Conservation (phyloP, 92 coral and sea anemone species). For the Ricordea florida region DNA sequence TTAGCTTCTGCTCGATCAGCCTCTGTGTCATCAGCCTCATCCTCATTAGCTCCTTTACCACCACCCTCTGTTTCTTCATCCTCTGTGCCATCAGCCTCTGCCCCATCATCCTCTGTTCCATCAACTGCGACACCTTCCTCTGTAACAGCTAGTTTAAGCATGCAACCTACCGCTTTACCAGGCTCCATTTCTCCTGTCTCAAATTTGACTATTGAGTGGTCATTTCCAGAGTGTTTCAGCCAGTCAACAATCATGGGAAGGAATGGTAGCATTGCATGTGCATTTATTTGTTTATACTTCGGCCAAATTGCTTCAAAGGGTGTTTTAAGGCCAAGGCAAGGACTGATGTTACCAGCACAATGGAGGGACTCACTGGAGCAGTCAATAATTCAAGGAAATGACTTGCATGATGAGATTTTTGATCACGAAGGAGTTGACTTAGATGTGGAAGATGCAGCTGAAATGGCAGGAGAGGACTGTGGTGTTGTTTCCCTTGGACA, state of each 20-base stretch:
- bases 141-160: too few relatives aligned
- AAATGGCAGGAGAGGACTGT: not conserved
- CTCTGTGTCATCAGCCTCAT: too few relatives aligned
- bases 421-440: not conserved
- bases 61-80: too few relatives aligned
- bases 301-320: not conserved
- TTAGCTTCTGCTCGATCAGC: not conserved
- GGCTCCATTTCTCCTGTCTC: too few relatives aligned
- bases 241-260: not conserved
- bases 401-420: not conserved
- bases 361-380: not conserved
- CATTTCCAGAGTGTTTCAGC: not conserved
- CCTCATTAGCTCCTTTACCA: too few relatives aligned
- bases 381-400: not conserved
- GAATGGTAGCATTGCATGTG: not conserved
- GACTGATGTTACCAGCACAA: not conserved
- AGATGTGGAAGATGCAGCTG: not conserved
- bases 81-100: too few relatives aligned
- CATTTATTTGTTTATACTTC: not conserved
- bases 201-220: too few relatives aligned
- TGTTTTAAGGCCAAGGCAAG: not conserved
- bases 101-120: too few relatives aligned
- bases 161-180: too few relatives aligned
- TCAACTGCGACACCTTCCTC: too few relatives aligned
- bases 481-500: not conserved